Base-by-base conservation (phyloP, 2,888 invertebrate species). In the Pimpla rufipes region DNA sequence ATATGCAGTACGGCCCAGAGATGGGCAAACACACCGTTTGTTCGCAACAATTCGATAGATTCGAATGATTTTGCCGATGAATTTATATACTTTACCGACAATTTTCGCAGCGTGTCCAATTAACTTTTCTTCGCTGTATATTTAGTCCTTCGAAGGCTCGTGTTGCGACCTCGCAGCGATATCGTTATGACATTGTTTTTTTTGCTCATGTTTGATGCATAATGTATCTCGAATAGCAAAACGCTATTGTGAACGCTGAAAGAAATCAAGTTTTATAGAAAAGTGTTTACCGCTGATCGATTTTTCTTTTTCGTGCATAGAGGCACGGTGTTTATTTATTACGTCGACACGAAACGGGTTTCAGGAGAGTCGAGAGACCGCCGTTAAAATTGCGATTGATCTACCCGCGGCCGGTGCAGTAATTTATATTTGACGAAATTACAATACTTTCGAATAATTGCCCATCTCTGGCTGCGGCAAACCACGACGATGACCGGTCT, bases 381-480 rank as follows among this genome's bases (percentile, higher is more conserved):
- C 2, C 16, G 37, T 40, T 62, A 4, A 62, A 37, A 37, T 16
- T 62, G 37, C 37, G 21, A 18, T 62, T 11, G 16, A 37, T 37
- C 37, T 62, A 37, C 18, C n/a, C 16, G 2, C 62, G 62, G 16
- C 2, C 10, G 0, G 16, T 62, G 62, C 62, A 40, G 37, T 62
- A 16, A 37, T 55, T 59, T 29, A 8, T 29, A 8, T 45, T 71
- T 23, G 18, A 50, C 68, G 55, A 57, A 42, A 57, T 57, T 21
- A 71, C 13, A 29, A 42, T 57, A 23, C 40, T 23, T 42, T 42
- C 40, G 55, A 52, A 73, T 45, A 18, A 73, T 59, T 73, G 29
- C 59, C 71, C 71, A 73, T 73, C 71, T 73, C 71, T 59, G 71
- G 57, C 45, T 59, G 45, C 29, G 57, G 57, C 21, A 76, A n/a